Evolutionary conservation across 2,797 vertebrate species (phyloP).

Genomic region (Chaenodraco wilsoni): DNA sequence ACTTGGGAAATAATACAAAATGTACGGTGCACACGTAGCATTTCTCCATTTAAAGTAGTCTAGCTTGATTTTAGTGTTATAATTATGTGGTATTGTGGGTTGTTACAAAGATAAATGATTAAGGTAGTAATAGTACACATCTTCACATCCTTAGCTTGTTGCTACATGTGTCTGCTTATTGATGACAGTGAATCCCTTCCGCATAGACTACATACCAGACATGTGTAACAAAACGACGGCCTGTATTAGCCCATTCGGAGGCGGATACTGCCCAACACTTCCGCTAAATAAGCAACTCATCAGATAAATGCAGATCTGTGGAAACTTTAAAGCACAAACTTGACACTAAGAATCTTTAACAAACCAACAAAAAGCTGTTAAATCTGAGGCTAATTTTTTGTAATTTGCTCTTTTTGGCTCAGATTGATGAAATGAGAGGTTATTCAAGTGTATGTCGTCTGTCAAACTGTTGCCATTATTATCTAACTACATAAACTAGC

Average conservation of each 20-base stretch:
- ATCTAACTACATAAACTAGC: not conserved
- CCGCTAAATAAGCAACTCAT: conserved; percentile 30
- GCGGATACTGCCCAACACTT: conserved; percentile 42
- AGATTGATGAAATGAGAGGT: conserved; percentile 4
- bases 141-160: conserved; percentile 48
- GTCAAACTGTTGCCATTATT: not conserved
- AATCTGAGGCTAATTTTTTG: not conserved
- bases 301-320: not conserved
- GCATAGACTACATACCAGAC: conserved; percentile 63
- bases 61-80: not conserved
- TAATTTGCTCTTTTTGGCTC: not conserved
- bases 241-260: conserved; percentile 26
- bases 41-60: not conserved
- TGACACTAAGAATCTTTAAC: not conserved
- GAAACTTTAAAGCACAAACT: not conserved
- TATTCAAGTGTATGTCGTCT: not conserved
- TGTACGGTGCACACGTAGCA: no score
- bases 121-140: not conserved
- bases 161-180: conserved; percentile 65
- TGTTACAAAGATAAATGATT: not conserved
- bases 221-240: conserved; percentile 21
- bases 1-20: no score
- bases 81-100: accelerated
- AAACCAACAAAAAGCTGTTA: not conserved
- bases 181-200: conserved; percentile 68